phyloP scores from a whole-genome alignment of 2,888 invertebrate species.

The Scotopteryx bipunctaria region DNA sequence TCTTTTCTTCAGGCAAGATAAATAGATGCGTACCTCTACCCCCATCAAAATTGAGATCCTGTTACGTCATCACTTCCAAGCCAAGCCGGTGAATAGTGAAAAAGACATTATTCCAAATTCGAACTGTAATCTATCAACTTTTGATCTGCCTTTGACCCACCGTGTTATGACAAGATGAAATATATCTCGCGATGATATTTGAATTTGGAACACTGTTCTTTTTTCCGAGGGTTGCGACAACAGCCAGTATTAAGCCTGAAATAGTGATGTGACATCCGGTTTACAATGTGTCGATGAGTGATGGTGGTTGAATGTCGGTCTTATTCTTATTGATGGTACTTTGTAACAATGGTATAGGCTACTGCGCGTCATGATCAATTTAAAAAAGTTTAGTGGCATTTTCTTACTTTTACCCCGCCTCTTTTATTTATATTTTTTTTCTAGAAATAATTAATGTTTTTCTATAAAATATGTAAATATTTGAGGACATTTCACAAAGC shows the following conservation, averaged over 20 bases:
- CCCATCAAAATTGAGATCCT: slow-evolving; percentile 57
- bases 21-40: slow-evolving; percentile 40
- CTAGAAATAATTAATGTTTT: too few species aligned
- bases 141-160: slow-evolving; percentile 77
- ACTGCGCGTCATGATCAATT: slow-evolving; percentile 53
- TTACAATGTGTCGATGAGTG: slow-evolving; percentile 68
- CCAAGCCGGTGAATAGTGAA: slow-evolving; percentile 69
- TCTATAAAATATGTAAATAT: too few species aligned
- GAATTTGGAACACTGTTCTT: slow-evolving; percentile 63
- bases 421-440: background rate
- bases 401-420: background rate
- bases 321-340: slow-evolving; percentile 51
- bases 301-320: slow-evolving; percentile 55
- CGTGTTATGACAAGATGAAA: slow-evolving; percentile 82
- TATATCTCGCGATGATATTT: slow-evolving; percentile 79
- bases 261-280: slow-evolving; percentile 76
- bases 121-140: slow-evolving; percentile 80
- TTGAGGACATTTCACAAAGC: too few species aligned
- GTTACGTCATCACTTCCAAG: slow-evolving; percentile 73
- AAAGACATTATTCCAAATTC: slow-evolving; percentile 82
- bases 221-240: slow-evolving; percentile 46
- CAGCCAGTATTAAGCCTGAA: slow-evolving; percentile 44
- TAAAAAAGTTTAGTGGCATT: slow-evolving; percentile 3
- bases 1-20: slow-evolving; percentile 28
- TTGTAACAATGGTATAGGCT: slow-evolving; percentile 45